Conservation (phyloP, 2,888 invertebrate genomes). For the Melangyna quadrimaculata region DNA sequence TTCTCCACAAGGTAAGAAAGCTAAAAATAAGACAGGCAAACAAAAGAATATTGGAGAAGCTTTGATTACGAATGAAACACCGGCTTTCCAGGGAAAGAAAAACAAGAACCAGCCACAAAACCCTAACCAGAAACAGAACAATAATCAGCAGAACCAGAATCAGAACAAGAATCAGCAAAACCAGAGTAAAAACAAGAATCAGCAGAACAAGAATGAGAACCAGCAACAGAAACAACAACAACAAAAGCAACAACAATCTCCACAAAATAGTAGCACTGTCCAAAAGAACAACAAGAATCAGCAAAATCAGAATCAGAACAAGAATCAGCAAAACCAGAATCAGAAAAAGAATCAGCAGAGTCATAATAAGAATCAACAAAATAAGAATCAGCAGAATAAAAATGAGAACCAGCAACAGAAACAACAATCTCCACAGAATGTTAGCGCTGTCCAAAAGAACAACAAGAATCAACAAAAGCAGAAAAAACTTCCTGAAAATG, state of each 20-base stretch:
- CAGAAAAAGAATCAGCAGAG: neutral
- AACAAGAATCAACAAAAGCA: neutral
- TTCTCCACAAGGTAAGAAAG: conserved; percentile 3
- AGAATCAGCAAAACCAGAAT: neutral
- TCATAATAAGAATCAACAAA: neutral
- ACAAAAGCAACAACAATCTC: neutral
- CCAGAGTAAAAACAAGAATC: neutral
- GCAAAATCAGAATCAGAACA: neutral
- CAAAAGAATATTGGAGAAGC: neutral
- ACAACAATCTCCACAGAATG: neutral
- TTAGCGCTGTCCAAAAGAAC: neutral
- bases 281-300: neutral
- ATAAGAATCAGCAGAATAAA: neutral
- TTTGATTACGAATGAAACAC: neutral
- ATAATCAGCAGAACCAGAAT: neutral
- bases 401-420: conserved; percentile 1
- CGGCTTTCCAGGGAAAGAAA: conserved; percentile 31
- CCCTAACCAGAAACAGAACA: neutral
- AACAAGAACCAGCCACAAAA: neutral
- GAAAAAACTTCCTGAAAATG: neutral
- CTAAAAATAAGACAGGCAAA: conserved; percentile 7
- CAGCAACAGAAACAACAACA: conserved; percentile 26
- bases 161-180: neutral
- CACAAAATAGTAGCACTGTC: neutral
- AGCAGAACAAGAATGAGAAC: neutral